Evolutionary conservation across 2,888 invertebrate species (phyloP).

Genomic region (Metacarcinus magister): DNA sequence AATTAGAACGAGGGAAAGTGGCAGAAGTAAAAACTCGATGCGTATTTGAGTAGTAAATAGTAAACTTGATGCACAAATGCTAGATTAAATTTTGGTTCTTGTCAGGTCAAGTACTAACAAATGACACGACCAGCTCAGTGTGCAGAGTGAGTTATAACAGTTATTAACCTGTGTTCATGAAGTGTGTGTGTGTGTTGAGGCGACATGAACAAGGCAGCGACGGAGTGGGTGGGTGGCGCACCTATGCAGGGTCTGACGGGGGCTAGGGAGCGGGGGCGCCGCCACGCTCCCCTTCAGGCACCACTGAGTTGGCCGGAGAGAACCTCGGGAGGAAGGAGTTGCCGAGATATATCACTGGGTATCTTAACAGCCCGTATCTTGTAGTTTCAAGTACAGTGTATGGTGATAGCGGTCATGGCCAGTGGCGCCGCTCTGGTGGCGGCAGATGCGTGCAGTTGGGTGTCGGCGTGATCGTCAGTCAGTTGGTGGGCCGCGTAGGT

Average conservation of each 20-base stretch:
- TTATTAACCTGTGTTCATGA: not conserved
- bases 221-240: slow-evolving; percentile 32
- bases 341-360: not conserved
- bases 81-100: not conserved
- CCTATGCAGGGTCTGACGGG: not conserved
- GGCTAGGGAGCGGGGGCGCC: not conserved
- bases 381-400: slow-evolving; percentile 18
- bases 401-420: slow-evolving; percentile 61
- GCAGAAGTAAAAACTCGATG: not conserved
- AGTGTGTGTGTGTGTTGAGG: not conserved
- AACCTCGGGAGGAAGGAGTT: not conserved
- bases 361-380: slow-evolving; percentile 44
- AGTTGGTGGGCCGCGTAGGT: slow-evolving; percentile 79
- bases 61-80: not conserved
- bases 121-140: not conserved
- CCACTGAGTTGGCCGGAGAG: not conserved
- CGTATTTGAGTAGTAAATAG: not conserved
- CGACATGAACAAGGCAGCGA: not conserved
- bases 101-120: not conserved
- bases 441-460: slow-evolving; percentile 50
- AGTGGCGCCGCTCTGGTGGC: slow-evolving; percentile 76
- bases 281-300: slow-evolving; percentile 7
- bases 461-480: slow-evolving; percentile 68
- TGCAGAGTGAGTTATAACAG: not conserved
- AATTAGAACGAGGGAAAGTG: not conserved